Conservation (phyloP, 2,113 vertebrate species). For the Sorex araneus region DNA sequence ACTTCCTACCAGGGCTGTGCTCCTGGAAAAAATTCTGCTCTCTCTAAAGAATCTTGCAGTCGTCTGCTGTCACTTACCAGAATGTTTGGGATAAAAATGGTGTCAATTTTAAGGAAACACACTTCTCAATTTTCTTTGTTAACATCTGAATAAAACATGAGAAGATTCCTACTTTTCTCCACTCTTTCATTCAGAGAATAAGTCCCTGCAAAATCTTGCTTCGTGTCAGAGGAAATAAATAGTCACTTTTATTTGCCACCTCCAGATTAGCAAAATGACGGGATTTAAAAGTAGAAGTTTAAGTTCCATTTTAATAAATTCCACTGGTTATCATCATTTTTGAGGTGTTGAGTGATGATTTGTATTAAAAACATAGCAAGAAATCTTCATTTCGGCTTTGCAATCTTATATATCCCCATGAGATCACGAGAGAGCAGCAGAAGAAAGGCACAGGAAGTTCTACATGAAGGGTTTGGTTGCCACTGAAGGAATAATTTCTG, state of each 20-base stretch:
- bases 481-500: neutral
- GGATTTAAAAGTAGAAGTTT: conserved; percentile 50
- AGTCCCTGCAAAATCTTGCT: conserved; percentile 61
- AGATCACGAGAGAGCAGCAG: neutral
- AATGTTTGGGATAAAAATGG: conserved; percentile 88
- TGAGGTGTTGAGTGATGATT: neutral
- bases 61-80: conserved; percentile 88
- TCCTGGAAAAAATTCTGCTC: conserved; percentile 85
- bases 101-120: conserved; percentile 89
- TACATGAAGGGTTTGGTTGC: neutral
- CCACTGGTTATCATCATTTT: conserved; percentile 3
- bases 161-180: conserved; percentile 79
- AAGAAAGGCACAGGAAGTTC: neutral
- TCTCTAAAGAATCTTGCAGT: conserved; percentile 84
- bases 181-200: conserved; percentile 85
- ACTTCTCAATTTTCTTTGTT: conserved; percentile 89
- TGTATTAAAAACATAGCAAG: conserved; percentile 42
- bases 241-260: conserved; percentile 58
- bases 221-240: conserved; percentile 62
- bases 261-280: conserved; percentile 58
- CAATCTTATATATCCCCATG: neutral
- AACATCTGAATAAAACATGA: conserved; percentile 89
- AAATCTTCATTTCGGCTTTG: conserved; percentile 2
- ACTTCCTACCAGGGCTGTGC: conserved; percentile 87
- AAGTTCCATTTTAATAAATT: conserved; percentile 59